Base-by-base conservation (phyloP, 2,797 vertebrate species). In the Oceanodroma leucorhoa region DNA sequence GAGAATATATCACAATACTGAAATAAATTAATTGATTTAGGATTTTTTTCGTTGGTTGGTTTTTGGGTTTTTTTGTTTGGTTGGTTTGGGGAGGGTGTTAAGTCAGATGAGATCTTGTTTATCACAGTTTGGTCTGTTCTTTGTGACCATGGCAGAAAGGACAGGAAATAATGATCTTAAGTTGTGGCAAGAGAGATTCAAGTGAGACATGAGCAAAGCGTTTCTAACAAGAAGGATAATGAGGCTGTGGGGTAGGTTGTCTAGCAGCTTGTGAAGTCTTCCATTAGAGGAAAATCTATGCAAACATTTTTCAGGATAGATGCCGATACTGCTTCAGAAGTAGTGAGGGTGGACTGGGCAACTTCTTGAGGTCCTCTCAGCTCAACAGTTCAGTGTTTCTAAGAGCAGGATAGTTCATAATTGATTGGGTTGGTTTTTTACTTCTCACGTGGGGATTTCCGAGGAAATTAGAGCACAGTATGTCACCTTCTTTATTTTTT, bases 331-430 rank as follows among this genome's bases (percentile, higher is more conserved):
- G 34, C 46, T 76, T 94, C 73, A 86, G 58, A 89, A 84, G 9
- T 45, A 41, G 11, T 3, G 26, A 10, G 1, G 1, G 1, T 26
- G 2, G 15, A 38, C 67, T 30, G 38, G 16, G 14, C 40, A 69
- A 10, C 21, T 84, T 58, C 6, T 5, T 23, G 34, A 66, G 27
- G 21, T 75, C 3, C 11, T 57, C 13, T 66, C 36, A 9, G 1
- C 34, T 76, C 34, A 61, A 7, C 38, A n/a, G 17, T 71, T 45
- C 9, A 29, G 3, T 69, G 46, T 60, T 67, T 76, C 29, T 65
- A n/a, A 75, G 24, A 57, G 20, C 30, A 82, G 23, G 41, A 29
- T 30, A 54, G 14, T 69, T 83, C 22, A 54, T 82, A 83, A 78
- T 29, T 45, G 1, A 38, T 50, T 54, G 70, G 19, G 11, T 34